phyloP scores from a whole-genome alignment of 2,888 invertebrate genomes.

The Orchesellides sinensis region DNA sequence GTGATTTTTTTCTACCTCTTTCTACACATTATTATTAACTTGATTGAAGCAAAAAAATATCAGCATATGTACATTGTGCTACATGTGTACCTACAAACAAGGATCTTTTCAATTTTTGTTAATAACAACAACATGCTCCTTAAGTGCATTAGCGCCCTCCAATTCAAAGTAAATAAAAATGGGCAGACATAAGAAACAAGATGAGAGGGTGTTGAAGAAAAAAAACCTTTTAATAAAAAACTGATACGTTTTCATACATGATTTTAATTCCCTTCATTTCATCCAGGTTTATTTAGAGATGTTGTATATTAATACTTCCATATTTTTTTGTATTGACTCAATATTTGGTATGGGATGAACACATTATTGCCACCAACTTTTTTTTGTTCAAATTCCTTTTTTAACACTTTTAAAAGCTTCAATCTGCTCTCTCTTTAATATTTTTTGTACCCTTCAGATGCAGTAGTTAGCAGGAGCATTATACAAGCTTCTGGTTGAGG shows the following conservation, averaged over 20 bases:
- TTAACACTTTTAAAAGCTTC: slow-evolving; percentile 65
- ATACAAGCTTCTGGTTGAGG: slow-evolving; percentile 9
- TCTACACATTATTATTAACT: not conserved
- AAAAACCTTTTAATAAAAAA: slow-evolving; percentile 62
- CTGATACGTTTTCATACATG: slow-evolving; percentile 52
- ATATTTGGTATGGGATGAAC: slow-evolving; percentile 16
- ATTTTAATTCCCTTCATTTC: slow-evolving; percentile 61
- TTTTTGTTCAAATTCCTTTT: slow-evolving; percentile 36
- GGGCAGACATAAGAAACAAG: slow-evolving; percentile 33
- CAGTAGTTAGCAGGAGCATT: not conserved
- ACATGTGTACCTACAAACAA: slow-evolving; percentile 48
- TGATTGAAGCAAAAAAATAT: slow-evolving; percentile 27
- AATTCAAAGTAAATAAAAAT: slow-evolving; percentile 16
- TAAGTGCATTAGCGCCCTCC: slow-evolving; percentile 60
- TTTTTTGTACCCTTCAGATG: slow-evolving; percentile 43
- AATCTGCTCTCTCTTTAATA: too few relatives aligned
- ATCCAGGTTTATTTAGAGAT: not conserved
- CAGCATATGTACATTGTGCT: not conserved
- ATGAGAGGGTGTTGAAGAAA: slow-evolving; percentile 47
- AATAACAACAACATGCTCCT: slow-evolving; percentile 36
- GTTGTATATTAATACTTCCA: not conserved
- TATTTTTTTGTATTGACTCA: not conserved
- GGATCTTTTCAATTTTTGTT: slow-evolving; percentile 35
- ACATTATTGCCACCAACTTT: slow-evolving; percentile 18
- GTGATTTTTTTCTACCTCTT: not conserved